Percentiles rank a stretch among this genome's conserved stretches.
These are phyloP conservation scores for Ligdia adustata DNA, from an alignment of 2,888 invertebrate genomes.

Conservation along the genomic window DNA sequence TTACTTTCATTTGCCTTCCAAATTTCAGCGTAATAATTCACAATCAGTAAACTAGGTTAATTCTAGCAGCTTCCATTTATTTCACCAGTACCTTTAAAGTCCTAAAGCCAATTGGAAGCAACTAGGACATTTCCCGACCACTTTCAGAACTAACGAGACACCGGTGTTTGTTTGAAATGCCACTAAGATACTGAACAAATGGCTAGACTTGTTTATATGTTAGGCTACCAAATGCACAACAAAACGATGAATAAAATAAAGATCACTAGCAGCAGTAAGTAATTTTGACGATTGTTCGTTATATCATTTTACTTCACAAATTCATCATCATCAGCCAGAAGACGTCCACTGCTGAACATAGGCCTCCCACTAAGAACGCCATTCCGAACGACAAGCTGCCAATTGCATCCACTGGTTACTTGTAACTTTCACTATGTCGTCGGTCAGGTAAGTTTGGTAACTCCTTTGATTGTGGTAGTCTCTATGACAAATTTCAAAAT, in stretches of 20 bases:
- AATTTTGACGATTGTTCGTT: too few species aligned
- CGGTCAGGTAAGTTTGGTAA: too few species aligned
- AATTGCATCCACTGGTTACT: too few species aligned
- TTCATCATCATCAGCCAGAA: too few species aligned
- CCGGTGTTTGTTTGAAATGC: slow-evolving; percentile 36
- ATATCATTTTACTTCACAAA: too few species aligned
- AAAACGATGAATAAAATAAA: not conserved
- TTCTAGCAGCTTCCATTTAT: slow-evolving; percentile 11
- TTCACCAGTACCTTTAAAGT: slow-evolving; percentile 16
- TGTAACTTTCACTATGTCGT: too few species aligned
- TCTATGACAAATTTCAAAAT: too few species aligned
- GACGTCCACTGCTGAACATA: too few species aligned
- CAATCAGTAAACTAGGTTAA: not conserved
- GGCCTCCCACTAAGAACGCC: too few species aligned
- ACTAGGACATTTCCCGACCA: slow-evolving; percentile 29
- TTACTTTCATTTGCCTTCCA: slow-evolving; percentile 2
- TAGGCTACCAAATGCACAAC: not conserved
- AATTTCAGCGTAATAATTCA: slow-evolving; percentile 6
- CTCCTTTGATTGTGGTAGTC: too few species aligned
- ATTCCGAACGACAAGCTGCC: too few species aligned
- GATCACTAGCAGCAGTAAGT: too few species aligned
- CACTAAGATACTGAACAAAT: slow-evolving; percentile 30
- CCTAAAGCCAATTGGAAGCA: slow-evolving; percentile 27
- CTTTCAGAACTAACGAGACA: slow-evolving; percentile 35
- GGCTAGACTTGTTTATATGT: slow-evolving; percentile 21